Evolutionary conservation across 2,797 vertebrate genomes (phyloP), one percentile per base, ranked within the genome.

Genomic region (Lophotriccus pileatus): DNA sequence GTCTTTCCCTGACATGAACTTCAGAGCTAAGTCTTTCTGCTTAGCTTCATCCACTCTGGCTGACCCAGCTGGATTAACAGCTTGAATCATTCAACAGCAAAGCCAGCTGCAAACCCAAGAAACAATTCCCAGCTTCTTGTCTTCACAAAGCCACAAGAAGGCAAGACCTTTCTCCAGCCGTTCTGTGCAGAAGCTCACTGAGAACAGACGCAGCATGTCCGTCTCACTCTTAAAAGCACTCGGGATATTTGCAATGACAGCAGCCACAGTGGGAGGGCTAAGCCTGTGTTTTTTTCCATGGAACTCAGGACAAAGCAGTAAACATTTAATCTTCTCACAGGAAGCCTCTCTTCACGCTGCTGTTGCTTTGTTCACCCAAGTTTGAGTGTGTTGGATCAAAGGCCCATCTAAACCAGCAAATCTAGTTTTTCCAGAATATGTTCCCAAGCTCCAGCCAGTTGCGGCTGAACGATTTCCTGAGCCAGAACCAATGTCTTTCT

Each of bases 351-450:
- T 86, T 94, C 82, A 72, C 0, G 2, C n/a, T 85, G 77, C 52
- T 93, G 62, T 63, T 96, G 87, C 79, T 96, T 72, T 86, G 66
- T 84, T 93, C 89, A 64, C 66, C 55, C 66, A 84, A 39, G 84
- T 37, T 22, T 52, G 44, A 84, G 34, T 1, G 1, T 55, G 55
- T 52, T 89, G 47, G 81, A 94, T 84, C 64, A 84, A 92, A 92
- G 55, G 55, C 79, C 84, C 62, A 59, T 79, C 67, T 79, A 87
- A 92, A 47, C 21, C 39, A 63, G 76, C 44, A 86, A 90, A 75
- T 50, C 69, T 59, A 79, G 22, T 92, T 94, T 96, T 89, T 92
- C 77, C 74, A 87, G 55, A 84, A 43, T 46, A 44, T 0, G 2
- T 91, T 94, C 50, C 74, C 81, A 80, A 70, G 34, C 50, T 91